A percentile compares a stretch with the other conserved stretches of the same genome.
These are phyloP conservation scores for Tridacna gigas DNA, from an alignment of 2,888 invertebrate species.

Conservation along the genomic window DNA sequence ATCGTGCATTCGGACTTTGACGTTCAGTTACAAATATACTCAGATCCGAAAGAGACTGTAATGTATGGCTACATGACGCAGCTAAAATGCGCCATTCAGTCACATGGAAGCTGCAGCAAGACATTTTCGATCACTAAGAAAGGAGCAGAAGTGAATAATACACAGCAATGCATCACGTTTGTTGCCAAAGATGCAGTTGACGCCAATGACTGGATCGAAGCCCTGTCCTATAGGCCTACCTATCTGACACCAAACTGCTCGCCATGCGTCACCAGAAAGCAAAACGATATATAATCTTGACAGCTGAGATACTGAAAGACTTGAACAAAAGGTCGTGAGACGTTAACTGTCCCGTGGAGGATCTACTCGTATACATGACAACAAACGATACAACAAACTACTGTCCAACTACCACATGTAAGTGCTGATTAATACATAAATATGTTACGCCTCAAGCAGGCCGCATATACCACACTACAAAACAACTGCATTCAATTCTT, in stretches of 20 bases:
- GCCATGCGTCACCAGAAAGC: no score
- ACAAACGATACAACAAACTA: no score
- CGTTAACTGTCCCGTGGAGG: no score
- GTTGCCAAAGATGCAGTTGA: not conserved
- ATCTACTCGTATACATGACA: no score
- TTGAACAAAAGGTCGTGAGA: no score
- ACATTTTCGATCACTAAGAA: not conserved
- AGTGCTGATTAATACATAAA: no score
- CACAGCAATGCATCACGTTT: not conserved
- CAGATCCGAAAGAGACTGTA: not conserved
- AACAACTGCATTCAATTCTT: no score
- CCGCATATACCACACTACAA: no score
- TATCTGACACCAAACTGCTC: not conserved
- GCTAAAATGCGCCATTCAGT: not conserved
- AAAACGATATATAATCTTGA: no score
- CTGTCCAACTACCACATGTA: no score
- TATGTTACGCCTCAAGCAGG: no score
- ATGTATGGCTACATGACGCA: not conserved
- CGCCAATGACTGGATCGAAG: not conserved
- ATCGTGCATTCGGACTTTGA: not conserved
- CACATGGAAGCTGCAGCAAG: not conserved
- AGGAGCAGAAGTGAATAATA: not conserved
- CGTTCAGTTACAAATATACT: not conserved
- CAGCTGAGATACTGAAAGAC: no score
- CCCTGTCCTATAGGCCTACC: not conserved